These are phyloP conservation scores for Eulemur rufifrons DNA, from an alignment of 2,113 vertebrate genomes.

Conservation along the genomic window DNA sequence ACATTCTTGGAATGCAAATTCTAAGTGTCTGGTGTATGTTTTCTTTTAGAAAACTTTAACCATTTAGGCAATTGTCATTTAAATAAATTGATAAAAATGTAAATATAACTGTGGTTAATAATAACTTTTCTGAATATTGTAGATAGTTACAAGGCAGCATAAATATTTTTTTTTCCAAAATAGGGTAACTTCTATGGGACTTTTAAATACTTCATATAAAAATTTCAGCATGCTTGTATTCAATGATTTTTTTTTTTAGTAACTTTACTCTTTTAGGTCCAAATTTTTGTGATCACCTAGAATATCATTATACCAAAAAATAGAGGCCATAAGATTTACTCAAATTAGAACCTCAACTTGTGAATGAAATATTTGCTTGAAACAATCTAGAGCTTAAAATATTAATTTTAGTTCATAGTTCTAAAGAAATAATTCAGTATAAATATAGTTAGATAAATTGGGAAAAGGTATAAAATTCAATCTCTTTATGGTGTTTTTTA, in stretches of 20 bases:
- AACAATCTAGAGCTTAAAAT: conserved; percentile 36
- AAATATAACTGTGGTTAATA: conserved; percentile 32
- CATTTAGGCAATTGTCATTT: conserved; percentile 58
- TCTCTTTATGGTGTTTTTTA: background rate
- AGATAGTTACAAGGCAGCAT: background rate
- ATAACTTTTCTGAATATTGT: background rate
- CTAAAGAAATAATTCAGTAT: conserved; percentile 37
- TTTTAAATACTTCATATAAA: background rate
- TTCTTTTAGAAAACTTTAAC: conserved; percentile 64
- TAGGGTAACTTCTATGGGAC: background rate
- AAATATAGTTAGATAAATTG: background rate
- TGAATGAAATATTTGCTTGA: conserved; percentile 50
- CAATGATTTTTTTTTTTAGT: background rate
- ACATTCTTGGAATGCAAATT: conserved; percentile 78
- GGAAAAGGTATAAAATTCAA: background rate
- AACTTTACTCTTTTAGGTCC: background rate
- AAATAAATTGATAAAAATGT: conserved; percentile 53
- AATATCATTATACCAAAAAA: background rate
- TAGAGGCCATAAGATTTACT: background rate
- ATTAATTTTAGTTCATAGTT: conserved; percentile 17
- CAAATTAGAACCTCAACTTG: conserved; percentile 16
- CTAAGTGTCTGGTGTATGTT: conserved; percentile 64
- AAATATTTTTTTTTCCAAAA: background rate
- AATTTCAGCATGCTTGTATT: background rate
- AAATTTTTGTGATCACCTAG: conserved; percentile 14